Percentiles rank a stretch among this genome's conserved stretches.
Evolutionary conservation across 2,113 vertebrate species (phyloP).

Genomic region (Pterocles burchelli): DNA sequence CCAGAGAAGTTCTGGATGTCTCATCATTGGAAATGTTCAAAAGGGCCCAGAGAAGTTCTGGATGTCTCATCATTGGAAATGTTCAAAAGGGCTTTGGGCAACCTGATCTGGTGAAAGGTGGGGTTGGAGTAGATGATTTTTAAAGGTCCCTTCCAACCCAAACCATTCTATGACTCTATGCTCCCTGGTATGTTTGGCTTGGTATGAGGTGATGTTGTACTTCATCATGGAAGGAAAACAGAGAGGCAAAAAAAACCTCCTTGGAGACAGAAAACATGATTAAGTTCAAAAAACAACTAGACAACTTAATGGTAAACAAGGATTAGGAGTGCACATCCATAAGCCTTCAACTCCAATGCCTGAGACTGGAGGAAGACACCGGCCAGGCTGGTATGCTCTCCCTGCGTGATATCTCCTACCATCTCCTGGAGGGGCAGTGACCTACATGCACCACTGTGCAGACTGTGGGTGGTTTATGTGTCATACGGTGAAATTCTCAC

Average conservation of each 20-base stretch:
- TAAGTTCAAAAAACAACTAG: background rate
- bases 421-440: background rate
- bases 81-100: background rate
- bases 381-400: background rate
- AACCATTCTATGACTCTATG: background rate
- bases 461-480: background rate
- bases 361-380: accelerated
- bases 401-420: background rate
- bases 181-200: background rate
- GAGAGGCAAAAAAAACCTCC: background rate
- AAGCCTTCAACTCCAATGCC: accelerated
- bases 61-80: too few relatives aligned
- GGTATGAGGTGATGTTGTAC: background rate
- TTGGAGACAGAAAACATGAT: background rate
- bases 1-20: too few relatives aligned
- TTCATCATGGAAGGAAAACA: background rate
- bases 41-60: background rate
- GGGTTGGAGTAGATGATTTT: background rate
- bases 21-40: background rate
- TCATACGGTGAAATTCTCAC: accelerated
- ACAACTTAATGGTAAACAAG: background rate
- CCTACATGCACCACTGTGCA: background rate
- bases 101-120: background rate
- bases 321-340: background rate
- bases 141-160: background rate